Percentiles rank a stretch among this genome's conserved stretches.
Evolutionary conservation across 2,888 invertebrate genomes (phyloP).

Genomic region (Taphrorychus bicolor): DNA sequence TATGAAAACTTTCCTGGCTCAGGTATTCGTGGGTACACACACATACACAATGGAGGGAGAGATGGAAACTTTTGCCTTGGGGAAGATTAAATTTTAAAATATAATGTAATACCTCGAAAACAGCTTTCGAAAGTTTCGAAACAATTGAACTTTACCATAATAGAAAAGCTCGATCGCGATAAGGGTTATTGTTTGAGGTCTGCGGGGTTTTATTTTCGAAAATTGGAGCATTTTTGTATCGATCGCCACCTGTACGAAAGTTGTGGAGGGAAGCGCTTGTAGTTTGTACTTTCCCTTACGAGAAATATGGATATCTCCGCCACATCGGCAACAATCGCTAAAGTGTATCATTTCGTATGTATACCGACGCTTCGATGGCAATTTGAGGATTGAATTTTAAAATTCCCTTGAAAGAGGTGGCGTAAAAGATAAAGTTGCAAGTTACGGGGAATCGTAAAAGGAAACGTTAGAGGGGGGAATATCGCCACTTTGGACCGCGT

Average conservation of each 20-base stretch:
- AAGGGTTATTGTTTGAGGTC: constrained; percentile 17
- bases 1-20: constrained; percentile 2
- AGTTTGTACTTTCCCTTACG: no score
- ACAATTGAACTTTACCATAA: constrained; percentile 32
- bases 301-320: background rate
- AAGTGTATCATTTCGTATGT: constrained; percentile 24
- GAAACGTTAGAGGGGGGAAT: constrained; percentile 22
- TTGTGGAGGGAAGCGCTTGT: no score
- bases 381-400: constrained; percentile 36
- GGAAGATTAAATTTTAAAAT: constrained; percentile 33
- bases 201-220: constrained; percentile 15
- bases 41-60: no score
- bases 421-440: constrained; percentile 33
- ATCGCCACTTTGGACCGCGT: constrained; percentile 18
- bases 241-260: background rate
- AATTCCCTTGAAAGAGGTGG: constrained; percentile 21
- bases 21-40: constrained; percentile 8
- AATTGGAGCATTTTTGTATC: constrained; percentile 1
- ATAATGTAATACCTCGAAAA: constrained; percentile 23
- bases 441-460: constrained; percentile 29
- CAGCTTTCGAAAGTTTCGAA: constrained; percentile 27
- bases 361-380: constrained; percentile 21
- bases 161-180: constrained; percentile 20
- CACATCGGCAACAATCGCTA: constrained; percentile 10
- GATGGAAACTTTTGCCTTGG: constrained; percentile 9